phyloP scores from a whole-genome alignment of 2,888 invertebrate species.

The Invenusta paracnida region DNA sequence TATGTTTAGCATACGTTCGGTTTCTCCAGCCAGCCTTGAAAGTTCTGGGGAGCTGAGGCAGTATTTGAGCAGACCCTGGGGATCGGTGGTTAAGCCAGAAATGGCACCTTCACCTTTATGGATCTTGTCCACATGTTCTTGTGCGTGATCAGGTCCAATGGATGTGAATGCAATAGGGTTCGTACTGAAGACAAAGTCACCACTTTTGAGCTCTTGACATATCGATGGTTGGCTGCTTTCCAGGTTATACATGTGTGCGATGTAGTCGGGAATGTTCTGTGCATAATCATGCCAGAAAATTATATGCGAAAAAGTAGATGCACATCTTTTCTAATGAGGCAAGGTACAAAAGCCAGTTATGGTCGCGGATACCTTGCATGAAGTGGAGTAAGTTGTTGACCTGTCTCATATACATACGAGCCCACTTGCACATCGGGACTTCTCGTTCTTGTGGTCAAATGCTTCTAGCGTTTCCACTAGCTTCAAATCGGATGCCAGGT shows the following conservation, averaged over 20 bases:
- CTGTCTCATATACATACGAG: constrained; percentile 40
- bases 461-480: too few species aligned
- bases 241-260: too few species aligned
- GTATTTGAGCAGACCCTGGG: constrained; percentile 35
- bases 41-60: constrained; percentile 42
- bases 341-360: constrained; percentile 41
- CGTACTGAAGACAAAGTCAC: too few species aligned
- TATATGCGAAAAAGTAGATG: constrained; percentile 37
- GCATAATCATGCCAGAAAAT: constrained; percentile 37
- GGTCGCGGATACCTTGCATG: constrained; percentile 34
- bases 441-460: constrained; percentile 25
- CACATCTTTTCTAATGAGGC: constrained; percentile 37
- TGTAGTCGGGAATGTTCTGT: constrained; percentile 40
- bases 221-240: too few species aligned
- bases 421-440: neutral
- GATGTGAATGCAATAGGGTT: too few species aligned
- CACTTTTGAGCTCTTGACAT: too few species aligned
- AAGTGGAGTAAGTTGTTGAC: constrained; percentile 39
- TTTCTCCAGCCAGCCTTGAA: constrained; percentile 41
- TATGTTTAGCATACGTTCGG: constrained; percentile 28
- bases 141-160: too few species aligned
- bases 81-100: constrained; percentile 6
- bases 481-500: too few species aligned
- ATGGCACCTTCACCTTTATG: constrained; percentile 13
- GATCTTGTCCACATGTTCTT: constrained; percentile 5